Evolutionary conservation across 2,113 vertebrate genomes (phyloP).

Genomic region (Melanostigma gelatinosum): DNA sequence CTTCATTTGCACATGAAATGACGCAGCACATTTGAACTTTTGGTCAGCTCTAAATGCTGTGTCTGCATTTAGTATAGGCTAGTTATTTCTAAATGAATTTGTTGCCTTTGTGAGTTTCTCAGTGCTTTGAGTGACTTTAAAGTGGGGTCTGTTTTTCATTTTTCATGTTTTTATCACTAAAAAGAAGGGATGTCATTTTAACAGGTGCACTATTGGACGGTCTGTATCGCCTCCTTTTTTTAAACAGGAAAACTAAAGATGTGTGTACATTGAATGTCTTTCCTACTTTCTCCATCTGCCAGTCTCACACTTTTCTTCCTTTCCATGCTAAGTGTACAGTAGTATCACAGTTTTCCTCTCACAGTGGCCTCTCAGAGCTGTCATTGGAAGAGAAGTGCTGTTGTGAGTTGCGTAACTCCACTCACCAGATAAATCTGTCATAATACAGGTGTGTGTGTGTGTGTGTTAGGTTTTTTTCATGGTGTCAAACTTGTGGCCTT

Average conservation of each 20-base stretch:
- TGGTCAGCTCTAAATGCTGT: background rate
- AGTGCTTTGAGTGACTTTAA: background rate
- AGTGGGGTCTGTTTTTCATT: background rate
- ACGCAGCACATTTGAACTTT: background rate
- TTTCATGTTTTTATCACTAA: background rate
- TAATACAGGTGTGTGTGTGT: slow-evolving; percentile 46
- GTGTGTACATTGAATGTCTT: background rate
- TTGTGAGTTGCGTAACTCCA: slow-evolving; percentile 29
- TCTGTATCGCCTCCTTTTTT: background rate
- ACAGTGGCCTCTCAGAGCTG: slow-evolving; percentile 32
- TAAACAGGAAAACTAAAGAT: background rate
- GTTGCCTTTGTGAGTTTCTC: background rate
- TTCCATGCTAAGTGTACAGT: background rate
- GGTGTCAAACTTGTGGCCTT: slow-evolving; percentile 10
- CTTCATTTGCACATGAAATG: background rate
- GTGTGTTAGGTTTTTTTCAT: slow-evolving; percentile 12
- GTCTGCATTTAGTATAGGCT: background rate
- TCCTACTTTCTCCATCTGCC: slow-evolving; percentile 6
- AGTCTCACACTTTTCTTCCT: background rate
- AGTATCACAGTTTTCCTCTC: slow-evolving; percentile 4
- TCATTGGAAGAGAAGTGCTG: slow-evolving; percentile 22
- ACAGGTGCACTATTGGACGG: background rate
- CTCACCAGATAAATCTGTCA: slow-evolving; percentile 68
- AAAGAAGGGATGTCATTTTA: background rate
- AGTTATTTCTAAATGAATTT: background rate